Base-by-base conservation (phyloP, 2,888 invertebrate genomes). In the Saturnia pavonia region DNA sequence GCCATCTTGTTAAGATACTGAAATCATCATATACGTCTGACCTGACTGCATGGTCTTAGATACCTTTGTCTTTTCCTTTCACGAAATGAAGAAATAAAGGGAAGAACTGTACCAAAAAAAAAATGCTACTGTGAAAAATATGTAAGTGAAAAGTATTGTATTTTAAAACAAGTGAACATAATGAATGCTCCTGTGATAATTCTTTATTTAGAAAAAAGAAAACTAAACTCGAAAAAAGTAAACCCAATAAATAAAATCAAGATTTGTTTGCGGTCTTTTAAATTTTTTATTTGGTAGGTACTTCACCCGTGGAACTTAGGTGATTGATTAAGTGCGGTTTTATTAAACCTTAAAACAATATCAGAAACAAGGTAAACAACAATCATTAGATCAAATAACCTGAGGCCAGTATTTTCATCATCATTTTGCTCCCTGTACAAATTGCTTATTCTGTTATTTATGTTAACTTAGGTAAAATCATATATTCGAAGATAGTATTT, bases 331-430 rank as follows among this genome's bases (percentile, higher is more conserved):
- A 68, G 54, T 68, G 54, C 54, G 34, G 48, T 54, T 54, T n/a
- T 40, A 54, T 68, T 71, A 45, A 25, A 22, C 70, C 70, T 71
- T 67, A 68, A 69, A 69, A 72, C 48, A 76, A 72, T 68, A 69
- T 69, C 73, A 69, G 71, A 34, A 70, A 72, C 42, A 71, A 73
- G 40, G 72, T 69, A 74, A 74, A 74, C 70, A 76, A 70, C 71
- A 73, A 75, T 78, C 72, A 45, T 78, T 72, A 72, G 74, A 75
- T 74, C 72, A 78, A 80, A 78, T 73, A 77, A 71, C 69, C 42
- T 1, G 67, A 65, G 72, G 69, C 16, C 14, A 68, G 71, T 42
- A 48, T 60, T 60, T 68, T 40, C 68, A 70, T 70, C 68, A 67
- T 65, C 45, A 65, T 65, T 65, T 65, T 57, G 57, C 9, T 65